Evolutionary conservation across 1,140 invertebrate species (phyloP), one percentile per base, ranked within the genome.

Genomic region (Contarinia nasturtii): DNA sequence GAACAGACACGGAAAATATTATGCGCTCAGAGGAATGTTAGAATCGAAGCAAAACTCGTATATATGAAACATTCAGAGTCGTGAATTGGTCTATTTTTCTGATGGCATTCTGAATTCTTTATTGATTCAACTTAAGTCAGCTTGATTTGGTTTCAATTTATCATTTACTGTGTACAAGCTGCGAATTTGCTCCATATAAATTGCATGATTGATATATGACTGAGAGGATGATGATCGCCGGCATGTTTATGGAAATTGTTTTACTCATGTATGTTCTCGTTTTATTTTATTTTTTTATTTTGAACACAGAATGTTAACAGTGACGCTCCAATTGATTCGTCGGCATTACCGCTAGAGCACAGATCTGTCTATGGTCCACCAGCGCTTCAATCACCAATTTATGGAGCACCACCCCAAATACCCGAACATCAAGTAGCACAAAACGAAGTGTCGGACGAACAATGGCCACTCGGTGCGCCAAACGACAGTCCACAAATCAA

Each of bases 401-500:
- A 72, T 53, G 75, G 73, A 1, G 62, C 71, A n/a, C 72, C 74
- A 5, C 51, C 53, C 8, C 17, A 14, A n/a, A 17, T 14, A n/a
- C 54, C 57, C 10, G 36, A 14, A 5, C n/a, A 43, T 12, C 41
- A 43, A 18, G 18, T 18, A 12, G 18, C 55, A 46, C 59, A 53
- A 45, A 63, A 63, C 17, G 60, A 66, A 42, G 55, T 63, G 40
- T 57, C 61, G 0, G 65, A 57, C 18, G 60, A 90, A 54, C 77
- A 81, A 33, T 90, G 86, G 86, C 86, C 86, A 0, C 59, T 87
- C 44, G 76, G 80, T 12, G 77, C 79, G 18, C 55, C 61, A 44
- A 63, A 63, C 33, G 86, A 91, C 56, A 87, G 87, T 59, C 87
- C 88, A 1, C 84, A 89, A 61, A 91, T 92, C 52, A 88, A 88